A percentile compares a stretch with the other conserved stretches of the same genome.
Evolutionary conservation across 1,140 invertebrate genomes (phyloP).

Genomic region (Scylla paramamosain): DNA sequence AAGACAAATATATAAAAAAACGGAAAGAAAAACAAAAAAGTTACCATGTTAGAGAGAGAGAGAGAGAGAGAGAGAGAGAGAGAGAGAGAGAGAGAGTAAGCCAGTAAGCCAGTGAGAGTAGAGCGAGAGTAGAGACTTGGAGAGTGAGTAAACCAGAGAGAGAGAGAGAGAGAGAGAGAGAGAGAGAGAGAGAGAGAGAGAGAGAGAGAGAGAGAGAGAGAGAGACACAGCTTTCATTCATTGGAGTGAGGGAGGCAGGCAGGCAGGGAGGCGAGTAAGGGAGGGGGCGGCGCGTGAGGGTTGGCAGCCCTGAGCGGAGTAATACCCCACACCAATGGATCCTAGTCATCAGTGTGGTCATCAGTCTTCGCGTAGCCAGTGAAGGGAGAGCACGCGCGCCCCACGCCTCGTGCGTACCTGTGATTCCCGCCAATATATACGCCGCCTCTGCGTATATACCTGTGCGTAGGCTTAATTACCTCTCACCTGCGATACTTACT

Average conservation of each 20-base stretch:
- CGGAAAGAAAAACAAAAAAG: no score
- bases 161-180: not conserved
- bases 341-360: constrained; percentile 70
- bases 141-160: no score
- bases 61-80: no score
- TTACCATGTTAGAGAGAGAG: no score
- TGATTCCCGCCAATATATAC: not conserved
- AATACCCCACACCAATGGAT: constrained; percentile 64
- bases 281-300: constrained; percentile 4
- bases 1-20: no score
- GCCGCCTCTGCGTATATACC: no score
- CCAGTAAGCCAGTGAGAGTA: no score
- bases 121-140: no score
- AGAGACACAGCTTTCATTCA: constrained; percentile 59
- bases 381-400: constrained; percentile 52
- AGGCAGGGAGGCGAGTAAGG: not conserved
- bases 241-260: constrained; percentile 3
- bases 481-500: no score
- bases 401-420: constrained; percentile 37
- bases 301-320: constrained; percentile 69
- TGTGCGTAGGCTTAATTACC: not conserved
- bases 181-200: not conserved
- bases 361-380: constrained; percentile 68
- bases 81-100: no score
- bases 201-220: not conserved